Conservation (phyloP, 1,140 invertebrate species). For the Adoxophyes honmai region DNA sequence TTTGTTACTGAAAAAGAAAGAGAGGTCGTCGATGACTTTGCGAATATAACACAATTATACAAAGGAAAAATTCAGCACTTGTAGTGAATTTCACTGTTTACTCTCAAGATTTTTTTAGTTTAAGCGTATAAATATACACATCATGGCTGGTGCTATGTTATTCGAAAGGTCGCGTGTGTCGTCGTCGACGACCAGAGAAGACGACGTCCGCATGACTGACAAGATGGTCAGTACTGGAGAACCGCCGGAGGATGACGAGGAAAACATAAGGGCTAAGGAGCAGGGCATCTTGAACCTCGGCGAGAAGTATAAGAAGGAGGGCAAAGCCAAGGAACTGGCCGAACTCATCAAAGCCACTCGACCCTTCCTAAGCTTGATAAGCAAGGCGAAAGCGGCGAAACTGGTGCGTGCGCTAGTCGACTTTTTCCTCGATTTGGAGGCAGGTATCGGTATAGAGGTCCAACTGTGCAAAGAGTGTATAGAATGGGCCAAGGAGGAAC, state of each 20-base stretch:
- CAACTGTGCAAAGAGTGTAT: constrained; percentile 98
- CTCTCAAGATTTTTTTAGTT: constrained; percentile 56
- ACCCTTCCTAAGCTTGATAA: constrained; percentile 95
- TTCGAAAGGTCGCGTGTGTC: constrained; percentile 88
- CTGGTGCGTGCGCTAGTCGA: constrained; percentile 97
- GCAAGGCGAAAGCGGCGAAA: constrained; percentile 99
- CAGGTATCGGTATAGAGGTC: constrained; percentile 93
- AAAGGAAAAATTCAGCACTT: constrained; percentile 66
- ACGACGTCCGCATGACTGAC: constrained; percentile 83
- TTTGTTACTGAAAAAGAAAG: constrained; percentile 55
- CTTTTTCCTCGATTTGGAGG: constrained; percentile 97
- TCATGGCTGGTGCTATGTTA: constrained; percentile 92
- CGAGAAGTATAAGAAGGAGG: constrained; percentile 93
- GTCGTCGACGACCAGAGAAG: constrained; percentile 82
- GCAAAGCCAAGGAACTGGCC: constrained; percentile 95
- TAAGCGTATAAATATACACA: constrained; percentile 69
- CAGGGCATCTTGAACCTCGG: constrained; percentile 93
- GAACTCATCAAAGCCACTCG: constrained; percentile 95
- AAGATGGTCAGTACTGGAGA: constrained; percentile 85
- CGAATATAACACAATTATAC: constrained; percentile 72
- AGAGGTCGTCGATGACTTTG: constrained; percentile 74
- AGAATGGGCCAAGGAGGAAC: constrained; percentile 99
- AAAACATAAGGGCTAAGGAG: constrained; percentile 91
- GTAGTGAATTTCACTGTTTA: constrained; percentile 57
- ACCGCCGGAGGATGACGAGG: constrained; percentile 87